A percentile compares a stretch with the other conserved stretches of the same genome.
phyloP scores from a whole-genome alignment of 2,888 invertebrate genomes.

The Hanleya hanleyi region DNA sequence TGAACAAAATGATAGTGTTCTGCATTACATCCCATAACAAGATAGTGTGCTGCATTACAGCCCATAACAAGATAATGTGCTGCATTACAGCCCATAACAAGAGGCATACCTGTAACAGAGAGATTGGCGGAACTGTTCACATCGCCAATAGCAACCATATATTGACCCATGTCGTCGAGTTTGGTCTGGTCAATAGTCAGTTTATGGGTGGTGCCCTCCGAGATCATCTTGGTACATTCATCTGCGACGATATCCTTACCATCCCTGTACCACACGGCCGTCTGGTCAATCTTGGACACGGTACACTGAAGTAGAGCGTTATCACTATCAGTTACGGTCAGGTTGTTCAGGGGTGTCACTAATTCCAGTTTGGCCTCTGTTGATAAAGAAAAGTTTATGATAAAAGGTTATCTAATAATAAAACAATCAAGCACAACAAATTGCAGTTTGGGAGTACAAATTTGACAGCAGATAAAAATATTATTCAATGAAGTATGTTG shows the following conservation, averaged over 20 bases:
- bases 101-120: constrained; percentile 64
- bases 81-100: no score
- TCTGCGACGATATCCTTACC: constrained; percentile 55
- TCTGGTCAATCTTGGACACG: constrained; percentile 62
- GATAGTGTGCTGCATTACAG: no score
- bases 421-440: no score
- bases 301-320: constrained; percentile 63
- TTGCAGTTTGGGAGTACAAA: no score
- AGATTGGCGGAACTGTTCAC: constrained; percentile 61
- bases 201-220: constrained; percentile 59
- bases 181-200: constrained; percentile 61
- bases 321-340: constrained; percentile 60
- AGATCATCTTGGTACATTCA: constrained; percentile 53
- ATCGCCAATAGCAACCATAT: constrained; percentile 63
- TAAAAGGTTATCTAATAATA: no score
- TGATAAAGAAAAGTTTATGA: no score
- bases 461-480: no score
- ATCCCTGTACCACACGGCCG: constrained; percentile 70
- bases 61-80: no score
- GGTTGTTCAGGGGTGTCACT: constrained; percentile 60
- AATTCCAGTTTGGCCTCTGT: constrained; percentile 58
- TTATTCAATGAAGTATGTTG: no score
- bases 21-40: no score
- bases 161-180: constrained; percentile 69
- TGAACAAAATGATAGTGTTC: no score